phyloP scores from a whole-genome alignment of 2,888 invertebrate species.

The Anticlea derivata region DNA sequence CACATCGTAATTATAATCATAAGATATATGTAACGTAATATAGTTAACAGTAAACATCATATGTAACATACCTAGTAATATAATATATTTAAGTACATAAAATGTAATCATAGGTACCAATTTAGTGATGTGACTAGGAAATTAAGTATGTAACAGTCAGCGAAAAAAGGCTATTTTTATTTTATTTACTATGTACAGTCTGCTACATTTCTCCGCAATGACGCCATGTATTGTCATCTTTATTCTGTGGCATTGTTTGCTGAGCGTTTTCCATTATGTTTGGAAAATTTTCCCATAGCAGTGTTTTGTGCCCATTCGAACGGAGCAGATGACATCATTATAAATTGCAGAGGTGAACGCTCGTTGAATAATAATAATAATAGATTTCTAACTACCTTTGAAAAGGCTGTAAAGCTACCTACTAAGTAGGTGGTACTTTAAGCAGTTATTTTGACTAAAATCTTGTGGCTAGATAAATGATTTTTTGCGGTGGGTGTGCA shows the following conservation, averaged over 20 bases:
- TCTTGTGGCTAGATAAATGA: slow-evolving; percentile 4
- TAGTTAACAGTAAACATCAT: too few species aligned
- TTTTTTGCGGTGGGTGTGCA: slow-evolving; percentile 7
- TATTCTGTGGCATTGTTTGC: slow-evolving; percentile 5
- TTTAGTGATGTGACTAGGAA: too few species aligned
- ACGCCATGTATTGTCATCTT: too few species aligned
- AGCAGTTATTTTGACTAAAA: slow-evolving; percentile 5
- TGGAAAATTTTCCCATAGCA: slow-evolving; percentile 16
- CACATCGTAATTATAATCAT: too few species aligned
- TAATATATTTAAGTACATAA: too few species aligned
- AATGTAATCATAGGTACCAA: too few species aligned
- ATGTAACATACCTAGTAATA: too few species aligned
- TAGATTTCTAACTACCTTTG: slow-evolving; percentile 6
- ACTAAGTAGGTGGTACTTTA: slow-evolving; percentile 11
- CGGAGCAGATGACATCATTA: slow-evolving; percentile 22
- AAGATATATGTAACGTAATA: too few species aligned
- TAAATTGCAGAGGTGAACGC: slow-evolving; percentile 19
- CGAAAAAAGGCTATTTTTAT: too few species aligned
- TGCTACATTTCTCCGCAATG: slow-evolving; percentile 2
- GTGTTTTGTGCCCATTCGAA: slow-evolving; percentile 5
- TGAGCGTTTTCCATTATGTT: slow-evolving; percentile 12
- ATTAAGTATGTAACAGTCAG: too few species aligned
- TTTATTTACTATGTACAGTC: too few species aligned
- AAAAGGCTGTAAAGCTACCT: slow-evolving; percentile 8
- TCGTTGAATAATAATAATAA: slow-evolving; percentile 18